Evolutionary conservation across 53 echinoderm and acorn worm species (phyloP).

Genomic region (Arbacia lixula): DNA sequence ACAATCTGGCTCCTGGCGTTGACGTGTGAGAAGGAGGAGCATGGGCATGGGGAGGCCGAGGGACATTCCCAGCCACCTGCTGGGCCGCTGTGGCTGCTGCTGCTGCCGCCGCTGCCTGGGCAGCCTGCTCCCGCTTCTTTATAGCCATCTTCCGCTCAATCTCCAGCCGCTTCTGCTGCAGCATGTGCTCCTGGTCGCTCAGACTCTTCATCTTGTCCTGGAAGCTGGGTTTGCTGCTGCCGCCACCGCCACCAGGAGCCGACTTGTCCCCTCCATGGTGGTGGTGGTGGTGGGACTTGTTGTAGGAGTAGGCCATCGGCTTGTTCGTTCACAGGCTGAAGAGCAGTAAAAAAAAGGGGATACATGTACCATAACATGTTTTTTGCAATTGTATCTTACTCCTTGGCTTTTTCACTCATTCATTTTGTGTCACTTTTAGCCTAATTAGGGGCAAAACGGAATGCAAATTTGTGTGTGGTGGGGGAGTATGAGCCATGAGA

Average conservation of each 20-base stretch:
- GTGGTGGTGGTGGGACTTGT: too few relatives aligned
- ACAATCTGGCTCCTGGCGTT: slow-evolving; percentile 18
- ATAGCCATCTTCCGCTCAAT: slow-evolving; percentile 89
- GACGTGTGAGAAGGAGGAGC: slow-evolving; percentile 3
- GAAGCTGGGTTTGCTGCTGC: slow-evolving; percentile 16
- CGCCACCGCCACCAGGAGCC: too few relatives aligned
- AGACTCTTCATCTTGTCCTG: slow-evolving; percentile 69
- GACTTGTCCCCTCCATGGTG: slow-evolving; percentile 29
- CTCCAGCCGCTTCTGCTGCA: slow-evolving; percentile 83
- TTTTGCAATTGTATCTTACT: too few relatives aligned
- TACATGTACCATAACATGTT: too few relatives aligned
- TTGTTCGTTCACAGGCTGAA: too few relatives aligned
- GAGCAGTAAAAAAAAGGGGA: too few relatives aligned
- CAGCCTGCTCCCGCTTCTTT: slow-evolving; percentile 69
- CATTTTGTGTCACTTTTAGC: too few relatives aligned
- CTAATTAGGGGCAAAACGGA: too few relatives aligned
- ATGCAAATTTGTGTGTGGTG: too few relatives aligned
- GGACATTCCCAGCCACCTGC: background rate
- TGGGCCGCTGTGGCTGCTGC: slow-evolving; percentile 9
- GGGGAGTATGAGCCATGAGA: too few relatives aligned
- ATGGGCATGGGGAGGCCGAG: slow-evolving; percentile 8
- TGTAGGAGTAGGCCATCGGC: slow-evolving; percentile 30
- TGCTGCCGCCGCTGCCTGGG: background rate
- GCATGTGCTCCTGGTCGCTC: slow-evolving; percentile 88
- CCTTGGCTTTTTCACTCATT: too few relatives aligned